phyloP scores from a whole-genome alignment of 2,113 vertebrate genomes.

The Thermophis baileyi region DNA sequence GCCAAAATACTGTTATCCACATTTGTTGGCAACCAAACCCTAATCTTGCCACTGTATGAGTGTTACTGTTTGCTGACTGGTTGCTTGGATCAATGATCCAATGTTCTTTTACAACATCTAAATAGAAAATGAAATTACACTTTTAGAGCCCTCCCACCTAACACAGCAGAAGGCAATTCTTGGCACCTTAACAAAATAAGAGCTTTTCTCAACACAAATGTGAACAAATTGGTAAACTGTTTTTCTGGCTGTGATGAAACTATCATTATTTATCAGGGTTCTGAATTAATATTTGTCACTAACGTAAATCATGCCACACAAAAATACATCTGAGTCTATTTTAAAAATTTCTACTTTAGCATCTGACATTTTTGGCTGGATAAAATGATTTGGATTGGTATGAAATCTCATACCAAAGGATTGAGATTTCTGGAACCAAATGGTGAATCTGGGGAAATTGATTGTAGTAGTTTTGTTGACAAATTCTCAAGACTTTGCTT shows the following conservation, averaged over 20 bases:
- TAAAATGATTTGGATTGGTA: neutral
- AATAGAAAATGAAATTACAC: neutral
- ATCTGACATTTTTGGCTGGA: slow-evolving; percentile 1
- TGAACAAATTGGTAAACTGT: slow-evolving; percentile 4
- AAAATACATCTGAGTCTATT: neutral
- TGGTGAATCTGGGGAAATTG: neutral
- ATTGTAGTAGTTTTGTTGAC: neutral
- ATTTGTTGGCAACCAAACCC: neutral
- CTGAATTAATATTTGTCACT: neutral
- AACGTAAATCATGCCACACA: neutral
- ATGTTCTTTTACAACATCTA: neutral
- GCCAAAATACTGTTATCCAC: neutral
- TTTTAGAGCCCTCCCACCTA: neutral
- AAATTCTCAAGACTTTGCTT: neutral
- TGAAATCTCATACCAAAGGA: neutral
- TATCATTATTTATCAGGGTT: neutral
- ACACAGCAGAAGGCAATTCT: neutral
- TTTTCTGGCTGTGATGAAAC: neutral
- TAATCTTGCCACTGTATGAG: neutral
- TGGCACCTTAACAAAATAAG: neutral
- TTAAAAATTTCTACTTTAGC: neutral
- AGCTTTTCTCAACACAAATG: neutral
- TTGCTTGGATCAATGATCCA: neutral
- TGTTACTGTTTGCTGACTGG: neutral
- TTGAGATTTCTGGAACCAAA: slow-evolving; percentile 3